A percentile compares a stretch with the other conserved stretches of the same genome.
phyloP scores from a whole-genome alignment of 2,797 vertebrate genomes.

The Chelonia mydas region DNA sequence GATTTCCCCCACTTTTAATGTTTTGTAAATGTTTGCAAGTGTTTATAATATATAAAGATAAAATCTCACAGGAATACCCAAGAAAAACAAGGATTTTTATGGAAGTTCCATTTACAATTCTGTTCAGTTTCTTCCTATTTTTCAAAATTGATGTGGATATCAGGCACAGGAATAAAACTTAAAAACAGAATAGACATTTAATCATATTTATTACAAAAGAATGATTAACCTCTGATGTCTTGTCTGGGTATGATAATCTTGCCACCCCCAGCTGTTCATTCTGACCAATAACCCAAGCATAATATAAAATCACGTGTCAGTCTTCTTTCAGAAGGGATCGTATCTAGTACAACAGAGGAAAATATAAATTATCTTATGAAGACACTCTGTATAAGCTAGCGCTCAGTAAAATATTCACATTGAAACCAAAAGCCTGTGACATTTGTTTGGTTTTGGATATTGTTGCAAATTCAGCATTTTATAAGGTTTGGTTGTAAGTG shows the following conservation, averaged over 20 bases:
- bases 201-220: background rate
- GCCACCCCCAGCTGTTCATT: background rate
- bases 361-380: background rate
- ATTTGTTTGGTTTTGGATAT: background rate
- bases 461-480: background rate
- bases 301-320: background rate
- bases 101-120: background rate
- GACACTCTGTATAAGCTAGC: background rate
- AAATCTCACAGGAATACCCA: background rate
- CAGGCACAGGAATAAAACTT: background rate
- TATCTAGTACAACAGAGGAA: background rate
- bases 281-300: background rate
- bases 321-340: background rate
- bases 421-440: background rate
- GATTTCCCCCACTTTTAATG: background rate
- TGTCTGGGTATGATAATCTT: background rate
- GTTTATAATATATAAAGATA: background rate
- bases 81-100: background rate
- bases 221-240: background rate
- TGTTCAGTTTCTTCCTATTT: background rate
- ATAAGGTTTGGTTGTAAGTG: background rate
- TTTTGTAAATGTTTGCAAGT: background rate
- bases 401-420: background rate
- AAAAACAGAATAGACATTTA: background rate
- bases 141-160: background rate